Evolutionary conservation across 2,888 invertebrate genomes (phyloP).

Genomic region (Alloplasta piceator): DNA sequence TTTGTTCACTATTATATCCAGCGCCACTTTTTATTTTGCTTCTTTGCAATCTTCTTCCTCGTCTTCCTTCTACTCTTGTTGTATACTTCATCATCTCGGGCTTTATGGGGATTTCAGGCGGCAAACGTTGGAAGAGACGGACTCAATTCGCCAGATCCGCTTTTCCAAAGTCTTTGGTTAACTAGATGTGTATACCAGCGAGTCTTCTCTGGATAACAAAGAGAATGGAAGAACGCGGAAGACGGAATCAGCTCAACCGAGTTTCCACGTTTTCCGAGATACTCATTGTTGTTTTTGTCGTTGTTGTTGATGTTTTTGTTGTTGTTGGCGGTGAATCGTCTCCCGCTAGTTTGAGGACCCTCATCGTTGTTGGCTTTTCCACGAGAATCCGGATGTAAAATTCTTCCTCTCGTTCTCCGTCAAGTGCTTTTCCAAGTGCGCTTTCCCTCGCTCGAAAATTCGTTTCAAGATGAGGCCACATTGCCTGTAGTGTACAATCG

Average conservation of each 20-base stretch:
- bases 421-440: background rate
- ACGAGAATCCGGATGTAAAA: conserved; percentile 11
- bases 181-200: conserved; percentile 5
- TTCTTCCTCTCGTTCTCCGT: background rate
- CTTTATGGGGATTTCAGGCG: conserved; percentile 25
- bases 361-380: conserved; percentile 7
- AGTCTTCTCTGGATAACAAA: background rate
- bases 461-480: background rate
- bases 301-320: conserved; percentile 8
- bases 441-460: conserved; percentile 8
- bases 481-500: too few relatives aligned
- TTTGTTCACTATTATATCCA: conserved; percentile 21
- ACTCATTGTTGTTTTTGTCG: background rate
- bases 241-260: conserved; percentile 31
- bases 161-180: background rate
- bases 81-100: background rate
- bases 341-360: background rate
- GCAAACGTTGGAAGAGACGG: conserved; percentile 22
- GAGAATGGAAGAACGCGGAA: conserved; percentile 12
- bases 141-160: background rate
- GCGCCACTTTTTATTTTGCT: background rate
- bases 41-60: conserved; percentile 1
- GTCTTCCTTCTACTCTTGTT: background rate
- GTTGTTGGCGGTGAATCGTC: conserved; percentile 10
- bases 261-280: conserved; percentile 7